Evolutionary conservation across 1,140 invertebrate genomes (phyloP).

Genomic region (Himalopsyche phryganea): DNA sequence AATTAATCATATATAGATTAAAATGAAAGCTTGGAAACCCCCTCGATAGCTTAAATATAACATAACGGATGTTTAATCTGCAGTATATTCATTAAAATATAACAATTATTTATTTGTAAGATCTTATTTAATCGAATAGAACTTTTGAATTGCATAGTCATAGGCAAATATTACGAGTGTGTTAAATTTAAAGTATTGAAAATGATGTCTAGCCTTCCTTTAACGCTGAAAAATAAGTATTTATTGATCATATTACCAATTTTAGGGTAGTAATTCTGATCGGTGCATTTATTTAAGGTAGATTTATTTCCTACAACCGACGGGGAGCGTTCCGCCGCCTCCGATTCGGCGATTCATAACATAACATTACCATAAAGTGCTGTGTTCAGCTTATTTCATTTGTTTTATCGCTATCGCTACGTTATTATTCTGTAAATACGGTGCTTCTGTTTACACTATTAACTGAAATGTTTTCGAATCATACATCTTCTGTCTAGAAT

Average conservation of each 20-base stretch:
- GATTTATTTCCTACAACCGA: conserved; percentile 1
- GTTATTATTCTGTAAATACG: too few relatives aligned
- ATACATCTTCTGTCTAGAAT: too few relatives aligned
- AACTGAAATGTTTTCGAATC: too few relatives aligned
- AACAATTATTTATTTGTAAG: conserved; percentile 5
- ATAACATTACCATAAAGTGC: conserved; percentile 10
- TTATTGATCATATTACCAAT: conserved; percentile 18
- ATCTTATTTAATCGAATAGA: conserved; percentile 20
- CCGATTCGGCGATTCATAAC: not conserved
- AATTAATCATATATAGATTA: too few relatives aligned
- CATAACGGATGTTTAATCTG: too few relatives aligned
- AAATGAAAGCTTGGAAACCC: too few relatives aligned
- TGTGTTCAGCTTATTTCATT: conserved; percentile 5
- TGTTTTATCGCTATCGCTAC: not conserved
- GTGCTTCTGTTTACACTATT: too few relatives aligned
- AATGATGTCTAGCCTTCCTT: not conserved
- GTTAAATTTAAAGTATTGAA: not conserved
- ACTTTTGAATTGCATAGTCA: conserved; percentile 27
- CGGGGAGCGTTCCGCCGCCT: too few relatives aligned
- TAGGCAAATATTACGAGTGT: conserved; percentile 20
- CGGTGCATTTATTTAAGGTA: conserved; percentile 21
- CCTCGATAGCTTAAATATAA: too few relatives aligned
- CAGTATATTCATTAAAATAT: too few relatives aligned
- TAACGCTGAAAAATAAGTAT: conserved; percentile 15
- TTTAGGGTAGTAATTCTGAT: conserved; percentile 19